Evolutionary conservation across 2,797 vertebrate species (phyloP).

Genomic region (Botia kubotai): DNA sequence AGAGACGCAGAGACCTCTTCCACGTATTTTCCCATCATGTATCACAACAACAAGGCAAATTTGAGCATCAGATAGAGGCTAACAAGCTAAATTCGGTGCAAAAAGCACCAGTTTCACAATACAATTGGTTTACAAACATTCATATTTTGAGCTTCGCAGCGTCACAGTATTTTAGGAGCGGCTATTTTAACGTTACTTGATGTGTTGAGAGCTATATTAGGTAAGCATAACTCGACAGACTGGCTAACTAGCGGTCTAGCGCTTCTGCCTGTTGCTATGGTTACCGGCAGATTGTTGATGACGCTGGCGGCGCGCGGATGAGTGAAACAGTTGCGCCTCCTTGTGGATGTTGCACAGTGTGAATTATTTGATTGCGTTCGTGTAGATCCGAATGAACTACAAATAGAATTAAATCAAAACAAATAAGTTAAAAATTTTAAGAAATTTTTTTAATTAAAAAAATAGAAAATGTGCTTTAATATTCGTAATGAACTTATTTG

Average conservation of each 20-base stretch:
- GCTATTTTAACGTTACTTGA: not conserved
- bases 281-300: not conserved
- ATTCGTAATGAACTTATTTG: too few relatives aligned
- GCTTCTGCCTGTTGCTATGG: conserved; percentile 40
- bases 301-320: not conserved
- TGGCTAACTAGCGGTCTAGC: conserved; percentile 25
- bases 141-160: not conserved
- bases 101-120: not conserved
- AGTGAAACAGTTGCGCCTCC: conserved; percentile 23
- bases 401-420: too few relatives aligned
- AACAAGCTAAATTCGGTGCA: conserved; percentile 2
- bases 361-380: too few relatives aligned
- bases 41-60: not conserved
- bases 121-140: not conserved
- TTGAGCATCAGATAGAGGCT: not conserved
- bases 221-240: not conserved
- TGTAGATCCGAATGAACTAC: too few relatives aligned
- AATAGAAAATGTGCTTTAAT: too few relatives aligned
- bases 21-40: conserved; percentile 72
- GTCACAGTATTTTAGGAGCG: not conserved
- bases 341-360: not conserved
- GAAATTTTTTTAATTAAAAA: too few relatives aligned
- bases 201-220: not conserved
- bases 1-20: conserved; percentile 90
- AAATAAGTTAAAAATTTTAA: too few relatives aligned